Conservation (phyloP, 2,888 invertebrate species). For the Calliphora vomitoria region DNA sequence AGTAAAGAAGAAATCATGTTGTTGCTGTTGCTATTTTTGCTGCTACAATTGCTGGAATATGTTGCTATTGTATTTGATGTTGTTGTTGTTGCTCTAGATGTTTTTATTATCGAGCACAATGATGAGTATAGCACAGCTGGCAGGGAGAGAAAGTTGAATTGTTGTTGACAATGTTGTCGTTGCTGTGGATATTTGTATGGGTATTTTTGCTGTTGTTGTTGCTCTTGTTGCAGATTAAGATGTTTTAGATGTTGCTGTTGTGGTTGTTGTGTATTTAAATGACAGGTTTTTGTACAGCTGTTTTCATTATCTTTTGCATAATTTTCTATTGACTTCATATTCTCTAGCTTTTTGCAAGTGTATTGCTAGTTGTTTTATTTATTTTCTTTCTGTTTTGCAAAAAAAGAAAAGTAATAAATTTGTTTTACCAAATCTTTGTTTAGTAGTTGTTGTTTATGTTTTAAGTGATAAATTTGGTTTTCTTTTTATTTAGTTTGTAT, state of each 20-base stretch:
- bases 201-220: conserved; percentile 44
- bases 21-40: conserved; percentile 67
- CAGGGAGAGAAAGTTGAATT: conserved; percentile 49
- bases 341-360: background rate
- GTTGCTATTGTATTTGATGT: conserved; percentile 50
- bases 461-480: conserved; percentile 18
- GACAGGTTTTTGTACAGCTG: conserved; percentile 63
- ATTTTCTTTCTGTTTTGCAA: no score
- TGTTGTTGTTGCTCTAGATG: conserved; percentile 70
- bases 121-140: conserved; percentile 51
- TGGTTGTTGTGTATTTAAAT: conserved; percentile 68
- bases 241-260: conserved; percentile 49
- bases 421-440: no score
- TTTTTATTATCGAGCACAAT: conserved; percentile 58
- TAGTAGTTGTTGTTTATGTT: conserved; percentile 10
- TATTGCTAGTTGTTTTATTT: no score
- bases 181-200: conserved; percentile 50
- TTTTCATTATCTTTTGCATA: conserved; percentile 62
- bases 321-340: conserved; percentile 66
- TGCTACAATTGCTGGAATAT: conserved; percentile 51
- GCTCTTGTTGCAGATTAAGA: conserved; percentile 29
- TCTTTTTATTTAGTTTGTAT: background rate
- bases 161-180: conserved; percentile 62
- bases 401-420: no score
- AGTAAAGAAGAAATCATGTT: conserved; percentile 66